Evolutionary conservation across 2,888 invertebrate species (phyloP).

Genomic region (Leucophora obtusa): DNA sequence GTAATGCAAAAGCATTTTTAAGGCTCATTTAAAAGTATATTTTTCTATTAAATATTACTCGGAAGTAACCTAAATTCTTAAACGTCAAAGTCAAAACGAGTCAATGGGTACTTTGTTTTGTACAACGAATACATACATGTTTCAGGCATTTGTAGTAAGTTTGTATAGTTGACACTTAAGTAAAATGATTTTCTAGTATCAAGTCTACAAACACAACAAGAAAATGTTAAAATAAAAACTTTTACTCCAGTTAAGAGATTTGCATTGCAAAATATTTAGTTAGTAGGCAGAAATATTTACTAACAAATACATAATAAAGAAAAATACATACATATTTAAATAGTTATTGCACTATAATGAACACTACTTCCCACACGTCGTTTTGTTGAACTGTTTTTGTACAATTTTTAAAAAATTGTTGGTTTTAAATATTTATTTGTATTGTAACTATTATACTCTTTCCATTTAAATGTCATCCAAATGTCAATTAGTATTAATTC

Average conservation of each 20-base stretch:
- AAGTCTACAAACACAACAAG: not conserved
- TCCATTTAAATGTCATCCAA: constrained; percentile 60
- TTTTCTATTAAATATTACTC: not conserved
- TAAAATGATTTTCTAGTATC: not conserved
- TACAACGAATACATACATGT: not conserved
- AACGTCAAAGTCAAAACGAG: not conserved
- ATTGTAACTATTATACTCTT: not conserved
- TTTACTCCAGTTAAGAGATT: constrained; percentile 18
- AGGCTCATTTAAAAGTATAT: not conserved
- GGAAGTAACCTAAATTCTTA: constrained; percentile 4
- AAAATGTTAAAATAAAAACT: not conserved
- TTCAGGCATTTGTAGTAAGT: too few species aligned
- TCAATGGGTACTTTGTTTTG: not conserved
- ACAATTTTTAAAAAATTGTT: not conserved
- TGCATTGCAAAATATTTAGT: constrained; percentile 13
- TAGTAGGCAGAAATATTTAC: not conserved
- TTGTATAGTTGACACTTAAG: not conserved
- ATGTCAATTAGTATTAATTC: constrained; percentile 62
- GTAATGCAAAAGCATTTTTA: not conserved
- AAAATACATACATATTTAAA: not conserved
- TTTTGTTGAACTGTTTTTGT: not conserved
- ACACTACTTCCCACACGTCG: not conserved
- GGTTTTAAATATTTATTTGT: not conserved
- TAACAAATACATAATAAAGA: not conserved
- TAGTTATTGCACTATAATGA: not conserved